These are phyloP conservation scores for Latrodectus hesperus DNA, from an alignment of 2,888 invertebrate genomes.

Conservation along the genomic window DNA sequence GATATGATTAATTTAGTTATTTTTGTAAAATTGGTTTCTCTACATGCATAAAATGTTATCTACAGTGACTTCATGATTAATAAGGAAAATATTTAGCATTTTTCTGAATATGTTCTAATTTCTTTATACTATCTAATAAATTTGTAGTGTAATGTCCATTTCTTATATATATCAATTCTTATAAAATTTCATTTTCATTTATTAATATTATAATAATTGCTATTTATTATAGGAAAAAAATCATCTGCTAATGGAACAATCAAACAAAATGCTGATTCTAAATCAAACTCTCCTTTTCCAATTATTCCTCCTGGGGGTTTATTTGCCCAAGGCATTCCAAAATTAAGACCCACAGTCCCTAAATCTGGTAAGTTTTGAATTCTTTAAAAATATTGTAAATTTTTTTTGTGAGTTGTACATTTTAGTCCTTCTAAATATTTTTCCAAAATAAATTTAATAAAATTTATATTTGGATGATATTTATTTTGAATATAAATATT, in stretches of 20 bases:
- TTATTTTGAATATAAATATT: no score
- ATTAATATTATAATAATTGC: background rate
- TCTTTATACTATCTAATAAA: no score
- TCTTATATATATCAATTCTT: background rate
- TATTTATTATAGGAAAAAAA: slow-evolving; percentile 16
- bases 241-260: slow-evolving; percentile 31
- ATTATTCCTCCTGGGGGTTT: slow-evolving; percentile 61
- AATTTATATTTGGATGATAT: no score
- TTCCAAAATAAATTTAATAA: no score
- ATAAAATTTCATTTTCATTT: background rate
- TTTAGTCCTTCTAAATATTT: no score
- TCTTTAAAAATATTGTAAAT: background rate
- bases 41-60: no score
- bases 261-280: slow-evolving; percentile 21
- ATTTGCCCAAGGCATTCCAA: slow-evolving; percentile 69
- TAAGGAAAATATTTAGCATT: no score
- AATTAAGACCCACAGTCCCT: slow-evolving; percentile 55
- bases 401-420: no score
- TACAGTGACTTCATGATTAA: no score
- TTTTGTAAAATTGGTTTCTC: no score
- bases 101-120: no score
- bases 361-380: slow-evolving; percentile 32
- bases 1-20: no score
- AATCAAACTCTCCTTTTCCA: slow-evolving; percentile 52
- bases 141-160: background rate